Evolutionary conservation across 2,888 invertebrate species (phyloP).

Genomic region (Caenorhabditis wallacei): DNA sequence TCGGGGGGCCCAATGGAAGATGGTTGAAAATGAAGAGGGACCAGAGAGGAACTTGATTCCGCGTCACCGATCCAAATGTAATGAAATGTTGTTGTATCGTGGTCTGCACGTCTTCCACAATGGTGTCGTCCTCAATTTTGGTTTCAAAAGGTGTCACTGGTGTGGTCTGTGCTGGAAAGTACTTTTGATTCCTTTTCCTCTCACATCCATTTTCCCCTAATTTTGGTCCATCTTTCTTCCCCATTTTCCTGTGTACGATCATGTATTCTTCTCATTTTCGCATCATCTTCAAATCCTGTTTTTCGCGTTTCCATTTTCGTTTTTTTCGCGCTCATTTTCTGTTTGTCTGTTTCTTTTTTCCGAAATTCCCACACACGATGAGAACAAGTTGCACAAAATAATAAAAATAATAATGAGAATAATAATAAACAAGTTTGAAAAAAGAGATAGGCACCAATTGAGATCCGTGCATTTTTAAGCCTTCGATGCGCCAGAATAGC

Average conservation of each 20-base stretch:
- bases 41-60: slow-evolving; percentile 68
- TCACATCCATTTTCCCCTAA: slow-evolving; percentile 19
- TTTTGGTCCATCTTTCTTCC: slow-evolving; percentile 18
- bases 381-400: slow-evolving; percentile 17
- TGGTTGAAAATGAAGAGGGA: slow-evolving; percentile 37
- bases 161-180: slow-evolving; percentile 42
- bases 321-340: slow-evolving; percentile 8
- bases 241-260: slow-evolving; percentile 29
- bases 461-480: slow-evolving; percentile 46
- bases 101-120: slow-evolving; percentile 58
- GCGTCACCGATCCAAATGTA: slow-evolving; percentile 70
- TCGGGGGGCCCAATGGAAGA: slow-evolving; percentile 34
- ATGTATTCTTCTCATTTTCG: slow-evolving; percentile 47
- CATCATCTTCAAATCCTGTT: slow-evolving; percentile 50
- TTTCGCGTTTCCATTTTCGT: slow-evolving; percentile 29
- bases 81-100: slow-evolving; percentile 69
- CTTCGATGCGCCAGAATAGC: slow-evolving; percentile 53
- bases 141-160: slow-evolving; percentile 61
- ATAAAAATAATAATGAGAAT: slow-evolving; percentile 32
- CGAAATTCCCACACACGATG: slow-evolving; percentile 18
- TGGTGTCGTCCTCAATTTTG: slow-evolving; percentile 65
- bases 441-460: slow-evolving; percentile 49
- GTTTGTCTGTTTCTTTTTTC: slow-evolving; percentile 18
- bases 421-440: slow-evolving; percentile 46
- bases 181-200: slow-evolving; percentile 46